A percentile compares a stretch with the other conserved stretches of the same genome.
Evolutionary conservation across 2,797 vertebrate species (phyloP).

Genomic region (Takifugu ocellatus): DNA sequence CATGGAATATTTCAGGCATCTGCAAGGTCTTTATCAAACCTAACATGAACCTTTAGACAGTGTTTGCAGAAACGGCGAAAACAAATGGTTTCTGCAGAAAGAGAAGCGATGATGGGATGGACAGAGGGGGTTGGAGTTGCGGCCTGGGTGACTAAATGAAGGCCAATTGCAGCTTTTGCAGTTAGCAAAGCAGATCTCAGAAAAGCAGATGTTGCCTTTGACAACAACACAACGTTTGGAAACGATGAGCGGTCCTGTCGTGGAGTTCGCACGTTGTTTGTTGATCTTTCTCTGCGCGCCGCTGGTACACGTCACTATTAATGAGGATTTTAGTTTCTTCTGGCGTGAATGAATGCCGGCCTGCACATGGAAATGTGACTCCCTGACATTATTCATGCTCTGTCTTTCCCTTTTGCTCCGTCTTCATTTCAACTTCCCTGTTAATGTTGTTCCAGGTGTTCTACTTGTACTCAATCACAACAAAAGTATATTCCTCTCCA

Average conservation of each 20-base stretch:
- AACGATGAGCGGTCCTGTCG: not conserved
- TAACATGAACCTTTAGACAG: too few species aligned
- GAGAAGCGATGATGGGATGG: too few species aligned
- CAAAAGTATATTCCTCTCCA: constrained; percentile 42
- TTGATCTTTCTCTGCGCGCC: constrained; percentile 7
- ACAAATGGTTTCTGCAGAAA: too few species aligned
- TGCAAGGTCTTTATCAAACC: too few species aligned
- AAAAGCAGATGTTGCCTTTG: too few species aligned
- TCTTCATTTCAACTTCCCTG: constrained; percentile 5
- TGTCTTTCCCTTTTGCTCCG: not conserved
- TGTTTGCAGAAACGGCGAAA: too few species aligned
- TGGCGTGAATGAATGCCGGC: constrained; percentile 28
- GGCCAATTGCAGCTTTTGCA: too few species aligned
- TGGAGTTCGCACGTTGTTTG: constrained; percentile 11
- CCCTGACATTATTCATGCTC: constrained; percentile 31
- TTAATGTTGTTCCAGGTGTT: constrained; percentile 80
- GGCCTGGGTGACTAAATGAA: too few species aligned
- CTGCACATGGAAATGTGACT: constrained; percentile 35
- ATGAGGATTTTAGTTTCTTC: constrained; percentile 22
- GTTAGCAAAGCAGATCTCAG: too few species aligned
- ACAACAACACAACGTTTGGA: too few species aligned
- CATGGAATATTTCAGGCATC: too few species aligned
- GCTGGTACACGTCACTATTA: constrained; percentile 18
- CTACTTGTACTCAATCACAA: constrained; percentile 41
- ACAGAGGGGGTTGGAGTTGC: too few species aligned